A percentile compares a stretch with the other conserved stretches of the same genome.
Evolutionary conservation across 1,140 invertebrate genomes (phyloP).

Genomic region (Colletes gigas): DNA sequence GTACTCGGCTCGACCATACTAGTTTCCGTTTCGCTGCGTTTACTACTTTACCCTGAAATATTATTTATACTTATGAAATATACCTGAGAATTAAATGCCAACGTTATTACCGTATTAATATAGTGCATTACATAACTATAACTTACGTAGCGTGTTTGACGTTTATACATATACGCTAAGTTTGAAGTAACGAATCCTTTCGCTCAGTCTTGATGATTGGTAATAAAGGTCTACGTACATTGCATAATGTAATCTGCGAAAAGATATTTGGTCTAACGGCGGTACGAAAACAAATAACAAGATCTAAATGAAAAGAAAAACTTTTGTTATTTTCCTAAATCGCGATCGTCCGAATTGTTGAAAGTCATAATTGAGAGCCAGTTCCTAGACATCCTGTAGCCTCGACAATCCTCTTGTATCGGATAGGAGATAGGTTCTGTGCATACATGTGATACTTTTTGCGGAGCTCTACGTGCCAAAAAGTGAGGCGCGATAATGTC

Average conservation of each 20-base stretch:
- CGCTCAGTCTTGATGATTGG: not conserved
- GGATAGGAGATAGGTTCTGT: not conserved
- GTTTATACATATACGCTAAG: not conserved
- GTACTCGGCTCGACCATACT: not conserved
- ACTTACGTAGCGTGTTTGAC: not conserved
- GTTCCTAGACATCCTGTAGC: slow-evolving; percentile 1
- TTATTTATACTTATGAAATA: not conserved
- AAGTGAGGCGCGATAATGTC: slow-evolving; percentile 15
- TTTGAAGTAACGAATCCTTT: not conserved
- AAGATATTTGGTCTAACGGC: not conserved
- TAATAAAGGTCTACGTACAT: slow-evolving; percentile 1
- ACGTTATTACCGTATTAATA: not conserved
- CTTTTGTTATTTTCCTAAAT: too few relatives aligned
- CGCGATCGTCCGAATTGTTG: not conserved
- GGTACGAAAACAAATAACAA: not conserved
- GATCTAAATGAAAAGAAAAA: not conserved
- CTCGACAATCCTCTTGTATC: not conserved
- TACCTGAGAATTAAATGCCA: not conserved
- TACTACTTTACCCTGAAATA: not conserved
- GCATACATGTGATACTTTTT: slow-evolving; percentile 9
- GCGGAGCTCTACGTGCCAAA: not conserved
- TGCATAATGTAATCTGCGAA: not conserved
- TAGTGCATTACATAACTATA: not conserved
- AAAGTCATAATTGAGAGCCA: not conserved
- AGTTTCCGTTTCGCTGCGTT: not conserved